Conservation (phyloP, 2,888 invertebrate species). For the Dichetophora obliterata region DNA sequence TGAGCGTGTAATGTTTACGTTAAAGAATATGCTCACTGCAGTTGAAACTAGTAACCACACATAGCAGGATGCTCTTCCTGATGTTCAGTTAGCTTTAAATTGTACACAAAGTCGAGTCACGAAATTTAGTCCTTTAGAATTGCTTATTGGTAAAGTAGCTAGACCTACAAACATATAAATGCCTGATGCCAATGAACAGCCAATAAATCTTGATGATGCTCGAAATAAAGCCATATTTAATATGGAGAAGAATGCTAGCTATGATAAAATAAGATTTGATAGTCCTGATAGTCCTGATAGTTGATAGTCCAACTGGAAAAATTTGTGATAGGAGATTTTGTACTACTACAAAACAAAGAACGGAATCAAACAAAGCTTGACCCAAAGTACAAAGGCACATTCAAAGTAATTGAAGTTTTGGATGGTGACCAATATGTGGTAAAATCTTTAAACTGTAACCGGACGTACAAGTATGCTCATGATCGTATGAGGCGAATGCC, state of each 20-base stretch:
- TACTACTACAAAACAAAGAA: too few species aligned
- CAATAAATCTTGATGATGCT: too few species aligned
- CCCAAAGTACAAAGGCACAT: background rate
- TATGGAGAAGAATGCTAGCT: conserved; percentile 27
- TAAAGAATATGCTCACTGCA: conserved; percentile 14
- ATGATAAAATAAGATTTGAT: conserved; percentile 35
- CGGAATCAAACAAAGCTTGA: too few species aligned
- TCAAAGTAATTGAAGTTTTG: background rate
- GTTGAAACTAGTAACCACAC: conserved; percentile 10
- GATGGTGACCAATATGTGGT: conserved; percentile 4
- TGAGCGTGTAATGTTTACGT: too few species aligned
- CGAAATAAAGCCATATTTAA: conserved; percentile 29
- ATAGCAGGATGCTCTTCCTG: background rate
- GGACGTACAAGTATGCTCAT: background rate
- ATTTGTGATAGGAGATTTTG: too few species aligned
- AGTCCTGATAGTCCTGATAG: conserved; percentile 17
- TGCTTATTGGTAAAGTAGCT: too few species aligned
- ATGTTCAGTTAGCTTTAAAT: too few species aligned
- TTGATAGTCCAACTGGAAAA: background rate
- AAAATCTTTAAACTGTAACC: conserved; percentile 6
- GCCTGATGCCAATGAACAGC: too few species aligned
- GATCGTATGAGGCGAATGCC: too few species aligned
- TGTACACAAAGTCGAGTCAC: too few species aligned
- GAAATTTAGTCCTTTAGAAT: too few species aligned
- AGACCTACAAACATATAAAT: too few species aligned